Base-by-base conservation (phyloP, 2,797 vertebrate genomes). In the Furcifer pardalis region DNA sequence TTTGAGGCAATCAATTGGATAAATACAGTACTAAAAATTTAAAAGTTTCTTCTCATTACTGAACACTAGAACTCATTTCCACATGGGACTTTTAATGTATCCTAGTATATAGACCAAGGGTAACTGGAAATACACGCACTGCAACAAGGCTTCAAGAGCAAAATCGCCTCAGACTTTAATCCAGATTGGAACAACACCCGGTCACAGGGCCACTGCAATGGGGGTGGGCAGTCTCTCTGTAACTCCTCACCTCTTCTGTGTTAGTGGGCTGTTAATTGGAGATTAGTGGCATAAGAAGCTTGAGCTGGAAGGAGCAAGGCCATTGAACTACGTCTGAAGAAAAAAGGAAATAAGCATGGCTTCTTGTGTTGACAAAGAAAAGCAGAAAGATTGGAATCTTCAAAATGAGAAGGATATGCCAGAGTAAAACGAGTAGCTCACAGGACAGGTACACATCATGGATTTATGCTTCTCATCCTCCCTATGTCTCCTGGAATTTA, bases 161-260 rank as follows among this genome's bases (percentile, higher is more conserved):
- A 93, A 56, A 94, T 93, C 92, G 40, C 83, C 90, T 93, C 91
- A 91, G 17, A 85, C 21, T 69, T 90, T 93, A 93, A 93, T 94
- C 94, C 91, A 91, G 88, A 87, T 92, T 89, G 89, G 92, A 91
- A 76, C 66, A 46, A 79, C 79, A 73, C 80, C 68, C n/a, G 65
- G 92, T 92, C 91, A 92, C 85, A 91, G 87, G 89, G 91, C 82
- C 90, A 92, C 75, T 75, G 88, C 71, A 77, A 88, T 90, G 88
- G 83, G 90, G 86, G 25, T 83, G 89, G 87, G 80, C 76, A n/a
- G 63, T 79, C 52, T 77, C 62, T 23, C 19, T 56, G 37, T 42
- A 86, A 89, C 77, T 88, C 87, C 90, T 77, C 35, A 87, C 88
- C 79, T 92, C 88, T 92, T 93, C 91, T 94, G 73, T 81, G 87